These are phyloP conservation scores for Tillus elongatus DNA, from an alignment of 2,888 invertebrate species.

Conservation along the genomic window DNA sequence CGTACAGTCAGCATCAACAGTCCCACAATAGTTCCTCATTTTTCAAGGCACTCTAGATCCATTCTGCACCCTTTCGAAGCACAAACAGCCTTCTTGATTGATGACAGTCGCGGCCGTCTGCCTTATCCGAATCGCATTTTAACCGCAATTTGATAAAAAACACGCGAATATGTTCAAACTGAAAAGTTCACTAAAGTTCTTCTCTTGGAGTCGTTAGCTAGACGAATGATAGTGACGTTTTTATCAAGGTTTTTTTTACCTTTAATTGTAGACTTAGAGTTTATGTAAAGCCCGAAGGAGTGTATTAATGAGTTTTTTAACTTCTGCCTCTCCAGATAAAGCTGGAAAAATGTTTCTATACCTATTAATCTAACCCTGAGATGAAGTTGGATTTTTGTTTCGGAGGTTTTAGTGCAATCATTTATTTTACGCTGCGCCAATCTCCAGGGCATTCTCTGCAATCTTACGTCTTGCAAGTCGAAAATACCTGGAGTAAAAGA, in stretches of 20 bases:
- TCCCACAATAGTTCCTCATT: constrained; percentile 5
- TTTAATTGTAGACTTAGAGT: constrained; percentile 17
- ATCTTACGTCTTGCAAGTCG: no score
- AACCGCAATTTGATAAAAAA: constrained; percentile 19
- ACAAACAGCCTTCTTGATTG: constrained; percentile 9
- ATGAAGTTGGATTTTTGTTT: no score
- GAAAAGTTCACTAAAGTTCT: constrained; percentile 16
- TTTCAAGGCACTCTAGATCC: constrained; percentile 5
- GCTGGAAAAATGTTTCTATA: background rate
- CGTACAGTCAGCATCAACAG: no score
- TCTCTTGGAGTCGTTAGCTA: constrained; percentile 15
- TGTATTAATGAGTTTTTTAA: constrained; percentile 4
- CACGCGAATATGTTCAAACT: constrained; percentile 15
- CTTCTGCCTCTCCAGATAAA: constrained; percentile 3
- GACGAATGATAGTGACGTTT: constrained; percentile 21
- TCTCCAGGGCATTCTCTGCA: no score
- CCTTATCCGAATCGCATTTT: constrained; percentile 17
- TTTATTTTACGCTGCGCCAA: no score
- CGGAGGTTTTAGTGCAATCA: no score
- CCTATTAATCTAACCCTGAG: background rate
- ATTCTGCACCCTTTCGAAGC: constrained; percentile 7
- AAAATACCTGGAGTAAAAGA: no score
- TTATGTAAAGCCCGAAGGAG: constrained; percentile 2
- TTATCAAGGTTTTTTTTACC: constrained; percentile 16
- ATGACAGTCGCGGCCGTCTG: background rate